Conservation (phyloP, 2,888 invertebrate species). For the Meteorus cinctellus region DNA sequence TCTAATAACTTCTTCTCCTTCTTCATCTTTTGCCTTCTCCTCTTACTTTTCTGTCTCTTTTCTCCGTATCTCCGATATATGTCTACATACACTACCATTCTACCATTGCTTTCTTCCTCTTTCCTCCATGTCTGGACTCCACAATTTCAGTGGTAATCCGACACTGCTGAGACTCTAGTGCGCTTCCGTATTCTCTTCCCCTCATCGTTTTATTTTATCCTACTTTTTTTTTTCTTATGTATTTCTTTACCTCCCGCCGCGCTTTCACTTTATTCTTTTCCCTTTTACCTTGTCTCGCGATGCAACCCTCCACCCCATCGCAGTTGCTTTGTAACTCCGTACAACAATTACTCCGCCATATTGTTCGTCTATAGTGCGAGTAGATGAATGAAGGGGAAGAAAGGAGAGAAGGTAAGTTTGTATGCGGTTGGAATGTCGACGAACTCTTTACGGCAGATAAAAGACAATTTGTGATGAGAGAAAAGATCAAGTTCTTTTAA, state of each 20-base stretch:
- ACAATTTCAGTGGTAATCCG: conserved; percentile 65
- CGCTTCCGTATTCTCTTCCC: conserved; percentile 36
- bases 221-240: conserved; percentile 25
- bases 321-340: conserved; percentile 44
- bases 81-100: not conserved
- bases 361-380: conserved; percentile 60
- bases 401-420: conserved; percentile 45
- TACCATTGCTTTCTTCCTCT: conserved; percentile 17
- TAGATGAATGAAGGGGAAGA: conserved; percentile 32
- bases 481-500: conserved; percentile 65
- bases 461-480: conserved; percentile 43
- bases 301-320: conserved; percentile 24
- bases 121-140: conserved; percentile 60
- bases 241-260: conserved; percentile 26
- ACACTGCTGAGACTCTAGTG: conserved; percentile 60
- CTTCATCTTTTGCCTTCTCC: conserved; percentile 42
- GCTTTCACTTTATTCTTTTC: conserved; percentile 26
- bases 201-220: conserved; percentile 30
- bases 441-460: conserved; percentile 50
- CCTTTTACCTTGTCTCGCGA: conserved; percentile 34
- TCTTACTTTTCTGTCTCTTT: conserved; percentile 45
- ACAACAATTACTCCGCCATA: conserved; percentile 66
- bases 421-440: conserved; percentile 40
- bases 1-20: conserved; percentile 66
- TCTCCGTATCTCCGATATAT: conserved; percentile 16